phyloP scores from a whole-genome alignment of 2,888 invertebrate genomes.

The Tyria jacobaeae region DNA sequence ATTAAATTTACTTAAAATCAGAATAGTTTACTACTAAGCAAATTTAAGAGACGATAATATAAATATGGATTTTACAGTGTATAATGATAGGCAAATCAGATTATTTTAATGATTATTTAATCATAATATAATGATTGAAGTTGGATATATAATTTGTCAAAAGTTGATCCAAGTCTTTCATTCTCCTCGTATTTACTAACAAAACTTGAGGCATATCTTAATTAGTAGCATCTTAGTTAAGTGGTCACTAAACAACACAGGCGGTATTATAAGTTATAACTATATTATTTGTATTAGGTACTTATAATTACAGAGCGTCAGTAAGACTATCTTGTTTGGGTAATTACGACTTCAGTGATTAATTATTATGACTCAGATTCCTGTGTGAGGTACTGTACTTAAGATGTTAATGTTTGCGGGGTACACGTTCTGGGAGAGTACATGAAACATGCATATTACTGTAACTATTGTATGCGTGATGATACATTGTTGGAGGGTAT shows the following conservation, averaged over 20 bases:
- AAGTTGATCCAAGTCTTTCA: too few relatives aligned
- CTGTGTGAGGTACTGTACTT: constrained; percentile 22
- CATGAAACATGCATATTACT: neutral
- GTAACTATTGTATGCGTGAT: neutral
- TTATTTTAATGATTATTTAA: too few relatives aligned
- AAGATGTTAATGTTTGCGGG: constrained; percentile 5
- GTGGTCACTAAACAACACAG: constrained; percentile 4
- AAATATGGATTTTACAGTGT: too few relatives aligned
- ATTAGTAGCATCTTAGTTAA: neutral
- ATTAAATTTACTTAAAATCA: too few relatives aligned
- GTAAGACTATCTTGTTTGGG: constrained; percentile 41
- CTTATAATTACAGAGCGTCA: constrained; percentile 40
- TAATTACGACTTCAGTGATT: constrained; percentile 50
- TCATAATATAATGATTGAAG: too few relatives aligned
- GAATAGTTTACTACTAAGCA: too few relatives aligned
- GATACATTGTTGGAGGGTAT: too few relatives aligned
- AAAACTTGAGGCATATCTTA: neutral
- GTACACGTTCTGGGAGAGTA: neutral
- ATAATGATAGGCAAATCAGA: too few relatives aligned
- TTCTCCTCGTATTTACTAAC: neutral
- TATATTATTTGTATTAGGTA: constrained; percentile 41
- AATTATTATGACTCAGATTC: constrained; percentile 51
- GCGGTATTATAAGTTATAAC: constrained; percentile 26
- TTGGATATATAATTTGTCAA: too few relatives aligned
- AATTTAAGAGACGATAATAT: too few relatives aligned